Base-by-base conservation (phyloP, 2,888 invertebrate genomes). In the Listrodromus nycthemerus region DNA sequence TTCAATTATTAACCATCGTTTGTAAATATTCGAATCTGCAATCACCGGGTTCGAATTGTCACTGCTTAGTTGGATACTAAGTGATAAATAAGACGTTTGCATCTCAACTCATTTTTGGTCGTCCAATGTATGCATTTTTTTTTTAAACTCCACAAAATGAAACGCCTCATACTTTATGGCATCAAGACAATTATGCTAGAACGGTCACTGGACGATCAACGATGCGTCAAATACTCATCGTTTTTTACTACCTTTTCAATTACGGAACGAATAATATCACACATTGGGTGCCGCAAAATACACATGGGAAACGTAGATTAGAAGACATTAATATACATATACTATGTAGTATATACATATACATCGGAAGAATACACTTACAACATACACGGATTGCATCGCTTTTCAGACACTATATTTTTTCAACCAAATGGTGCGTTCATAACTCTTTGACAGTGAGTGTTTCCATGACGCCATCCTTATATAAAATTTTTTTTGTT, bases 311-410 rank as follows among this genome's bases (percentile, higher is more conserved):
- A 74, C 48, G 48, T 74, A 74, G 45, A 63, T 48, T 33, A 63
- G 45, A 74, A 45, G 73, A 74, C 73, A 74, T 74, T 74, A 74
- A 74, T 74, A 74, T 74, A 74, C 63, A 74, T 63, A 61, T 74
- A 48, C 63, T 74, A 61, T 45, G 48, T 61, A 27, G 73, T 74
- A 74, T 74, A 74, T 74, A 74, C 73, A 74, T 61, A 63, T 74
- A 74, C 30, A 74, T 74, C 73, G 73, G 73, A 74, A 74, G 73
- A 63, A 74, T 61, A 74, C 73, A 74, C 73, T 74, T 30, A 73
- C 58, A 61, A 63, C 48, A 61, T 63, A 58, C 48, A 74, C 73
- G 61, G 13, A 74, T 74, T 6, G 41, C 61, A 27, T 45, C 24
- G 61, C 37, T 24, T n/a, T 73, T 30, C 58, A 61, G 61, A 45